phyloP scores from a whole-genome alignment of 2,888 invertebrate genomes.

The Drymonia ruficornis region DNA sequence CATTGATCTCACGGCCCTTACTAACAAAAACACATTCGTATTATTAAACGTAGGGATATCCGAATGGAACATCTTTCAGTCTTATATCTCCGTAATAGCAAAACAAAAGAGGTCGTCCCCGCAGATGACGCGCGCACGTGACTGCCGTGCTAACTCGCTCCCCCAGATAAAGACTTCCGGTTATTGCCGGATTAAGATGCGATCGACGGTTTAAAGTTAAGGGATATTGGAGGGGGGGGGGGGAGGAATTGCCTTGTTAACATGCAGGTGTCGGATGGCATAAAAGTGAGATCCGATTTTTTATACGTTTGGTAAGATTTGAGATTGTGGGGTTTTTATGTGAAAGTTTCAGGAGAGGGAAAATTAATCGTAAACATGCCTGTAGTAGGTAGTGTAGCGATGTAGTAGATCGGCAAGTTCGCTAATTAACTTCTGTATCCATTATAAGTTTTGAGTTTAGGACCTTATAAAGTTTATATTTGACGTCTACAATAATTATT shows the following conservation, averaged over 20 bases:
- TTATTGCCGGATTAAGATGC: slow-evolving; percentile 67
- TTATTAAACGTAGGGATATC: not conserved
- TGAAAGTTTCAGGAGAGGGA: not conserved
- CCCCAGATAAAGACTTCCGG: slow-evolving; percentile 54
- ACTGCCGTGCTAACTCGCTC: slow-evolving; percentile 45
- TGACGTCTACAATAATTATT: no score
- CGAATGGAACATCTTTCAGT: not conserved
- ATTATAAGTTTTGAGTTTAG: no score
- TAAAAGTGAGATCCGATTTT: slow-evolving; percentile 24
- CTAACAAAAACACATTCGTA: no score
- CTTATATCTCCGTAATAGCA: slow-evolving; percentile 28
- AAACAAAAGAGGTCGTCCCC: slow-evolving; percentile 54
- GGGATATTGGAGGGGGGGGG: slow-evolving; percentile 25
- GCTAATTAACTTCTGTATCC: no score
- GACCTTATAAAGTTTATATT: no score
- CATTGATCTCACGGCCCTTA: no score
- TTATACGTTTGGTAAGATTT: not conserved
- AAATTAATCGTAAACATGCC: no score
- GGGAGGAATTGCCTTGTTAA: slow-evolving; percentile 25
- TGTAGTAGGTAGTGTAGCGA: not conserved
- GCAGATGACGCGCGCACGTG: slow-evolving; percentile 72
- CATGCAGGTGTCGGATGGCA: slow-evolving; percentile 30
- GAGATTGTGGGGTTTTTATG: not conserved
- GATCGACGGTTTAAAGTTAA: slow-evolving; percentile 55
- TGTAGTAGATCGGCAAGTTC: not conserved